A percentile compares a stretch with the other conserved stretches of the same genome.
Evolutionary conservation across 2,888 invertebrate species (phyloP).

Genomic region (Cantharis rustica): DNA sequence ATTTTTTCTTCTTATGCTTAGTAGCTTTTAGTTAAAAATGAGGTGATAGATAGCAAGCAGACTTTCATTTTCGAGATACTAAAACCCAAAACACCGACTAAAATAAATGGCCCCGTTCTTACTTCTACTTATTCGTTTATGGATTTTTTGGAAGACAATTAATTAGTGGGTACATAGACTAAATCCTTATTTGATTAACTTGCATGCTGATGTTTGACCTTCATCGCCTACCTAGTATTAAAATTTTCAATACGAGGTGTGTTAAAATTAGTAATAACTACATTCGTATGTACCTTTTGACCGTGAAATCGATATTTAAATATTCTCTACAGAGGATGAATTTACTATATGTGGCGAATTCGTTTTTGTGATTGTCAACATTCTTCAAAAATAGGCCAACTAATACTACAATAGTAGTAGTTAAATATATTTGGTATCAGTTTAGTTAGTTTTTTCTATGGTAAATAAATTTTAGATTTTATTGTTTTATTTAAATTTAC

Average conservation of each 20-base stretch:
- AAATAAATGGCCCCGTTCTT: no score
- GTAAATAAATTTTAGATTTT: not conserved
- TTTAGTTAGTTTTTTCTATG: not conserved
- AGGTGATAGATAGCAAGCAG: no score
- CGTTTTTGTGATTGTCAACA: no score
- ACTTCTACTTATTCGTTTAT: not conserved
- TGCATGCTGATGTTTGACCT: conserved; percentile 38
- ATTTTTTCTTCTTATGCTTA: no score
- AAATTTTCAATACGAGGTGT: conserved; percentile 41
- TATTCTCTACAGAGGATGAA: not conserved
- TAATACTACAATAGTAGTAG: no score
- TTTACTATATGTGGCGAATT: not conserved
- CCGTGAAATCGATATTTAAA: conserved; percentile 36
- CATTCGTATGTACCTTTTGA: conserved; percentile 36
- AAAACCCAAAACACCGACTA: no score
- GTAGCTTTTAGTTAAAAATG: no score
- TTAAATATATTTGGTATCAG: not conserved
- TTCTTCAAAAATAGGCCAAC: not conserved
- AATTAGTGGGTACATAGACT: not conserved
- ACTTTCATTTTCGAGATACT: no score
- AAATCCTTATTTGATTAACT: conserved; percentile 25
- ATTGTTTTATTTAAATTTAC: not conserved
- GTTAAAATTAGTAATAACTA: conserved; percentile 38
- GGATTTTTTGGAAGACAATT: not conserved
- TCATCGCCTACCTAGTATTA: conserved; percentile 36